Evolutionary conservation across 2,113 vertebrate species (phyloP).

Genomic region (Ptilorrhoa leucosticta): DNA sequence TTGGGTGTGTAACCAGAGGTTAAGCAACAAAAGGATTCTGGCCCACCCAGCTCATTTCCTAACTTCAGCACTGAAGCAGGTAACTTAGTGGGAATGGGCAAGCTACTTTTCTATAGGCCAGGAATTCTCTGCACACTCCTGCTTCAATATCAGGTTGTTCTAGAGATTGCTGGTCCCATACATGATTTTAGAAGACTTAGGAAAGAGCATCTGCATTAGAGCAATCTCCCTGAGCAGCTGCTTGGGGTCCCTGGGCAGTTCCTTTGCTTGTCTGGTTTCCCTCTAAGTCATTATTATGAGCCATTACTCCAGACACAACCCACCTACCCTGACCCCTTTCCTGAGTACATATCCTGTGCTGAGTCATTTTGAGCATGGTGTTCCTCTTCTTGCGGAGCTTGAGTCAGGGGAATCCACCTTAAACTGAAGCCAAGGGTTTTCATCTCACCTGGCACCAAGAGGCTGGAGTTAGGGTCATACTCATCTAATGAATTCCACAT

Average conservation of each 20-base stretch:
- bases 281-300: background rate
- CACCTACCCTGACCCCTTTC: background rate
- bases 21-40: background rate
- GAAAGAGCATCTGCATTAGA: background rate
- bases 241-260: background rate
- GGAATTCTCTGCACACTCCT: background rate
- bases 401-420: background rate
- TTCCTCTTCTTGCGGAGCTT: background rate
- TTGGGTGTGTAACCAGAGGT: background rate
- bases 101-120: background rate
- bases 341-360: background rate
- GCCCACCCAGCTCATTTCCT: background rate
- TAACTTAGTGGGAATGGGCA: background rate
- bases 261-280: background rate
- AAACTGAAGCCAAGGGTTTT: background rate
- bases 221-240: background rate
- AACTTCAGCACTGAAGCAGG: background rate
- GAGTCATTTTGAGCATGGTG: background rate
- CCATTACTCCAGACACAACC: background rate
- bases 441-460: background rate
- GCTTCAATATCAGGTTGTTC: background rate
- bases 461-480: background rate
- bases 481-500: background rate
- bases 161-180: background rate
- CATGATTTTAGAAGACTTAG: background rate